Base-by-base conservation (phyloP, 2,113 vertebrate species). In the Lichenostomus cassidix region DNA sequence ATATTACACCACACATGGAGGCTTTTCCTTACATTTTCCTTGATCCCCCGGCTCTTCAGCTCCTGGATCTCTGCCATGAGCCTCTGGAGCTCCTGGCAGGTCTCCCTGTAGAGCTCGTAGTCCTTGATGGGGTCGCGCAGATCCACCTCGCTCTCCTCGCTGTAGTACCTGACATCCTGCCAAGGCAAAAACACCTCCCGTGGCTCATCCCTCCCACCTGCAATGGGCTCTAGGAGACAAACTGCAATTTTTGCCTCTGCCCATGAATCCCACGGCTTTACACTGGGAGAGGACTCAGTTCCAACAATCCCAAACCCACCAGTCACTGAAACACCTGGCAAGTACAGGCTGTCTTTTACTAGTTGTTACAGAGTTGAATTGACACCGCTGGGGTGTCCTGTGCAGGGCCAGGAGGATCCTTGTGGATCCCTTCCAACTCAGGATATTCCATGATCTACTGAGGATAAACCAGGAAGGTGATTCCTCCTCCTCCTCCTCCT, bases 51-150 rank as follows among this genome's bases (percentile, higher is more conserved):
- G 91, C 98, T 98, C 98, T 99, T 99, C 75, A 99, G 98, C 71
- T 99, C 99, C 96, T 99, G 99, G 95, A 99, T 99, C 96, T 99
- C 99, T 3, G 98, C 98, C 99, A 99, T 99, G 42, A 99, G 98
- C 16, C 97, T 98, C 89, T 99, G 98, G 25, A 99, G 96, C 91
- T 98, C 98, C 81, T 99, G 98, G 96, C 99, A 99, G 0, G 99
- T 99, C 80, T 98, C 98, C 83, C 99, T 99, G 97, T 99, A 99
- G 47, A 99, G 98, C 7, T 97, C 94, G 1, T 98, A 99, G 96
- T 99, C 99, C 91, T 98, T 98, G 94, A 98, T 98, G 56, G 99
- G 98, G 94, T 99, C 98, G 3, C 99, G 98, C 56, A 97, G 94
- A 46, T 99, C 99, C 93, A 99, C 97, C 94, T 99, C 99, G 0